These are phyloP conservation scores for Hirudo medicinalis DNA, from an alignment of 1,140 invertebrate species.

Conservation along the genomic window DNA sequence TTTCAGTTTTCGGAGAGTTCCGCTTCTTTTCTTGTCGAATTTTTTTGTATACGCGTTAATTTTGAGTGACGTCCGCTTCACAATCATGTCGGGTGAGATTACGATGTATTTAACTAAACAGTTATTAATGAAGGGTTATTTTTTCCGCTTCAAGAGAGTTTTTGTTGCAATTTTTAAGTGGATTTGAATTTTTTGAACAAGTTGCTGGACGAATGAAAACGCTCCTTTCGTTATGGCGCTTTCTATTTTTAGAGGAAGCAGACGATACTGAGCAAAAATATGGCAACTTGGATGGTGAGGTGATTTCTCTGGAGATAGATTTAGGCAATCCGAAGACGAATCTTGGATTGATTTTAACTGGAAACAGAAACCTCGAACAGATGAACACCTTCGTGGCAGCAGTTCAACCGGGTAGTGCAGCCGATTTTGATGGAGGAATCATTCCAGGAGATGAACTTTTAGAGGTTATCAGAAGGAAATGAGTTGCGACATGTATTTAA, in stretches of 20 bases:
- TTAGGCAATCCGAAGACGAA: background rate
- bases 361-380: conserved; percentile 3
- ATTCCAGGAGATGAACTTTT: conserved; percentile 5
- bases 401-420: background rate
- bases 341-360: conserved; percentile 3
- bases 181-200: too few relatives aligned
- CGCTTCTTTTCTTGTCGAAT: too few relatives aligned
- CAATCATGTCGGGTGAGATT: too few relatives aligned
- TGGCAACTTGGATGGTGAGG: background rate
- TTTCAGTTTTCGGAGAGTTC: too few relatives aligned
- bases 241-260: background rate
- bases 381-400: conserved; percentile 6
- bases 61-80: too few relatives aligned
- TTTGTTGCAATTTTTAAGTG: too few relatives aligned
- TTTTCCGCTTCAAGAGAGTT: too few relatives aligned
- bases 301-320: background rate
- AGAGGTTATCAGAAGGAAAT: background rate
- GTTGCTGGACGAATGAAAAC: too few relatives aligned
- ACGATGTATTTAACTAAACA: too few relatives aligned
- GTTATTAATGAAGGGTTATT: too few relatives aligned
- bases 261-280: background rate
- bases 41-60: too few relatives aligned
- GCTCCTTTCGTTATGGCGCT: too few relatives aligned
- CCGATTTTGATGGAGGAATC: background rate
- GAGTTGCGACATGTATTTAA: conserved; percentile 31